Evolutionary conservation across 2,888 invertebrate species (phyloP).

Genomic region (Agrochola lychnidis): DNA sequence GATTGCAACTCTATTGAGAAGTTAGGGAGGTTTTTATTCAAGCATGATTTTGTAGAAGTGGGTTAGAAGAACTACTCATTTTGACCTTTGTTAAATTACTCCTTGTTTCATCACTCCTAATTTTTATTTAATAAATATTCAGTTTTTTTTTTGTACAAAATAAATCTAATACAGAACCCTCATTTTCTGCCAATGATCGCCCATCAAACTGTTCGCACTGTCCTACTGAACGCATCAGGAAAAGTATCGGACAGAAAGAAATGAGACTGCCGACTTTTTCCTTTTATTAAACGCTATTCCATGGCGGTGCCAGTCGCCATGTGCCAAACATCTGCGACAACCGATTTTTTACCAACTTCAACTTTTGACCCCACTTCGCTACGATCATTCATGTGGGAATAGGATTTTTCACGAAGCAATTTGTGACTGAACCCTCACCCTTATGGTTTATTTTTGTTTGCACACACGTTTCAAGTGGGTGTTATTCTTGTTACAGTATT

Average conservation of each 20-base stretch:
- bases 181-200: constrained; percentile 41
- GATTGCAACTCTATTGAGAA: not conserved
- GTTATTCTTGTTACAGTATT: constrained; percentile 80
- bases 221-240: constrained; percentile 62
- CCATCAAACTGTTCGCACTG: constrained; percentile 45
- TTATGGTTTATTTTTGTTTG: constrained; percentile 74
- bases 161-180: not conserved
- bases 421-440: constrained; percentile 74
- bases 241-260: constrained; percentile 64
- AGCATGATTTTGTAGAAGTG: not conserved
- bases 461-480: constrained; percentile 73
- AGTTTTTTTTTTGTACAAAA: not conserved
- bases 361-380: constrained; percentile 89
- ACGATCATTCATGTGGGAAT: constrained; percentile 89
- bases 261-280: constrained; percentile 65
- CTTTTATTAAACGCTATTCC: constrained; percentile 73
- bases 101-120: not conserved
- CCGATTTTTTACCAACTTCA: constrained; percentile 87
- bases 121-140: not conserved
- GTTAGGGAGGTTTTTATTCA: not conserved
- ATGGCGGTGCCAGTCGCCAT: constrained; percentile 74
- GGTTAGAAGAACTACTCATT: not conserved
- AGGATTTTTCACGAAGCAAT: constrained; percentile 80
- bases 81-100: not conserved
- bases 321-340: constrained; percentile 87